Percentiles rank a stretch among this genome's conserved stretches.
phyloP scores from a whole-genome alignment of 2,797 vertebrate species.

The Lepilemur ruficaudatus region DNA sequence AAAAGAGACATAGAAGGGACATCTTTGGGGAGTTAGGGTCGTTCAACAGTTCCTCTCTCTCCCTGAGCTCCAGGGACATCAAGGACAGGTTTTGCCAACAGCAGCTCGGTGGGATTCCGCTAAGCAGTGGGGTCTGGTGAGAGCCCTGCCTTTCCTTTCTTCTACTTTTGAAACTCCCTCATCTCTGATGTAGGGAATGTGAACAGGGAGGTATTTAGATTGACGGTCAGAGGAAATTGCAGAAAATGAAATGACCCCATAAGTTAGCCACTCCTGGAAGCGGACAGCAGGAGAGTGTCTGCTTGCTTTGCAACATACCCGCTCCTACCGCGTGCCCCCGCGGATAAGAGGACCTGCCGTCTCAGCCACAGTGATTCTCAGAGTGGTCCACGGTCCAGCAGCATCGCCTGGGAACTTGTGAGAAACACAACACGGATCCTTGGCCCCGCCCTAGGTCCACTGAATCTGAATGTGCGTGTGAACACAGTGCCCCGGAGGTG shows the following conservation, averaged over 20 bases:
- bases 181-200: background rate
- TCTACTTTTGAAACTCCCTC: background rate
- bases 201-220: background rate
- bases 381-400: accelerated
- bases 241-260: background rate
- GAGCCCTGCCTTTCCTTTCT: background rate
- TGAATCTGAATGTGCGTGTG: accelerated
- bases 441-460: accelerated
- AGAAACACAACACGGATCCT: background rate
- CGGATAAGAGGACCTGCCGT: background rate
- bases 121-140: background rate
- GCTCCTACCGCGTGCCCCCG: background rate
- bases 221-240: background rate
- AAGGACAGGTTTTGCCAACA: background rate
- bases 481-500: accelerated
- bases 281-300: too few species aligned
- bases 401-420: too few species aligned
- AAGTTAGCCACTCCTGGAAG: background rate
- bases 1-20: background rate
- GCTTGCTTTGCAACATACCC: background rate
- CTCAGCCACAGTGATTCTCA: background rate
- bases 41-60: background rate
- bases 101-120: background rate
- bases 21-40: background rate
- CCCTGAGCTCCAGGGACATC: background rate